phyloP scores from a whole-genome alignment of 2,113 vertebrate genomes.

The Anarhynchus alexandrinus region DNA sequence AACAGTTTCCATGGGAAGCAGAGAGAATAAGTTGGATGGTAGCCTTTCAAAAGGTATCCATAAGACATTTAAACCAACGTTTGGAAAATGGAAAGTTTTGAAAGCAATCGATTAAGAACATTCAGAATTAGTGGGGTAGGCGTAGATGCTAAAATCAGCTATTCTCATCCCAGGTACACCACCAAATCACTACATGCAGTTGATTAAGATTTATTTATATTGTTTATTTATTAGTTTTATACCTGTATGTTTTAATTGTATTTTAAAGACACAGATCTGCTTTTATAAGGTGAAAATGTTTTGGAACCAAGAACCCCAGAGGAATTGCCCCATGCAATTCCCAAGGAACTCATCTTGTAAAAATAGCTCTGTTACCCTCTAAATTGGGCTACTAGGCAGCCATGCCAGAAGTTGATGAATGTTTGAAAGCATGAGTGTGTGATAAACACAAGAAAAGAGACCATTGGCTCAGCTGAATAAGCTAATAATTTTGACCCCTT shows the following conservation, averaged over 20 bases:
- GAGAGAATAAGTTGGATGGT: neutral
- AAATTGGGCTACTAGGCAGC: neutral
- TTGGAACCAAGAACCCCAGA: neutral
- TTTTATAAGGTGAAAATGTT: neutral
- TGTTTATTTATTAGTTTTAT: neutral
- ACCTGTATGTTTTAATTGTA: neutral
- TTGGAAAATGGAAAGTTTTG: neutral
- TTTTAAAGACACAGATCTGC: neutral
- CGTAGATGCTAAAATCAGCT: neutral
- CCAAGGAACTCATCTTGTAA: neutral
- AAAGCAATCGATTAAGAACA: neutral
- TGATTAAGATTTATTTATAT: neutral
- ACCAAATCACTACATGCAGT: neutral
- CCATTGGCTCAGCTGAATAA: neutral
- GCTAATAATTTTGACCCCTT: neutral
- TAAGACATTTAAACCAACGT: neutral
- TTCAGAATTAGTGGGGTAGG: neutral
- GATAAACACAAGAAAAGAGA: neutral
- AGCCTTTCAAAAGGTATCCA: neutral
- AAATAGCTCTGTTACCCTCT: neutral
- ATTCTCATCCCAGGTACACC: neutral
- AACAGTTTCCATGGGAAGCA: neutral
- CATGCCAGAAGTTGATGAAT: neutral
- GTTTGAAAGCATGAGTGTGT: neutral
- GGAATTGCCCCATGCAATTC: neutral